These are phyloP conservation scores for Enteromius unitaeniatus DNA, from an alignment of 2,797 vertebrate species.

Conservation along the genomic window DNA sequence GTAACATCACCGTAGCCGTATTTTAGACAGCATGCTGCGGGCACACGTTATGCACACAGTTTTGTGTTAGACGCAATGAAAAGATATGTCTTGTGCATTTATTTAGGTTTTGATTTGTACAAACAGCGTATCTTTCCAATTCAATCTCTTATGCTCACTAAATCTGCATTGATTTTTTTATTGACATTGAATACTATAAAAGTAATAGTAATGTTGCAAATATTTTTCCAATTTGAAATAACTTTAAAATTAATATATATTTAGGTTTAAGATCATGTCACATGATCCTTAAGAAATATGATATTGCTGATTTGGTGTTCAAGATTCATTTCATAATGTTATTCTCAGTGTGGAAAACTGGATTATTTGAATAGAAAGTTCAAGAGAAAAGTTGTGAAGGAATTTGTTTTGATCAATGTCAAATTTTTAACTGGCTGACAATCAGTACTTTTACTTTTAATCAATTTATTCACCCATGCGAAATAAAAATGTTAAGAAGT, in stretches of 20 bases:
- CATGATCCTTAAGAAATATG: slow-evolving; percentile 1
- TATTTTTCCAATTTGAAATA: background rate
- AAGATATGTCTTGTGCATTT: too few relatives aligned
- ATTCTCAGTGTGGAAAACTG: background rate
- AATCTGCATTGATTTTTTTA: background rate
- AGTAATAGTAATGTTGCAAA: background rate
- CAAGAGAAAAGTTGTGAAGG: background rate
- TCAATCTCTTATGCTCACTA: background rate
- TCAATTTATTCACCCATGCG: background rate
- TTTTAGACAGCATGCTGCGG: too few relatives aligned
- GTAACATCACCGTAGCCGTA: too few relatives aligned
- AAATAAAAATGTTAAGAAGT: background rate
- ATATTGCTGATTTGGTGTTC: background rate
- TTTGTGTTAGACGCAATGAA: too few relatives aligned
- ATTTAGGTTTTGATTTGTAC: too few relatives aligned
- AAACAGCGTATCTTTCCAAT: too few relatives aligned
- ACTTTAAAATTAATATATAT: background rate
- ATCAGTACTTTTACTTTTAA: background rate
- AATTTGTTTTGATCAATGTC: too few relatives aligned
- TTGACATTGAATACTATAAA: background rate
- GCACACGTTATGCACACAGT: too few relatives aligned
- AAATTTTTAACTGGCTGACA: background rate
- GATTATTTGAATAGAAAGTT: background rate
- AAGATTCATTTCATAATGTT: background rate
- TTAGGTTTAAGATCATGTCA: too few relatives aligned